phyloP scores from a whole-genome alignment of 2,888 invertebrate genomes.

The Anoplius nigerrimus region DNA sequence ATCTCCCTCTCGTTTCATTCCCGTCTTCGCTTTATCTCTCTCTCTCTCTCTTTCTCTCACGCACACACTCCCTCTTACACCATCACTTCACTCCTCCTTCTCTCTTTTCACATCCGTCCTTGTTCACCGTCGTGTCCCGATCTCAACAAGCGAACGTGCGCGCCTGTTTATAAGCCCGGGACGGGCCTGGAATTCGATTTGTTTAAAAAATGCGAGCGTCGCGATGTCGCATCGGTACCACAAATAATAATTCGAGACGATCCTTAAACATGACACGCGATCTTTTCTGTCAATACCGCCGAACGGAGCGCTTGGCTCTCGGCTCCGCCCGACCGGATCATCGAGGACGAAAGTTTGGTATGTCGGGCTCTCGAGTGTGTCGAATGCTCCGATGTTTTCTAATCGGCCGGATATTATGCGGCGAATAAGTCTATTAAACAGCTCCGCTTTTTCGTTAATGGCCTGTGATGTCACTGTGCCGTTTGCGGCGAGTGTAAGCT shows the following conservation, averaged over 20 bases:
- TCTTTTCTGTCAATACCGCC: slow-evolving; percentile 57
- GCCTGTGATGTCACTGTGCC: too few species aligned
- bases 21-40: slow-evolving; percentile 24
- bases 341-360: too few species aligned
- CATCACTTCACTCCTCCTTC: slow-evolving; percentile 8
- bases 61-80: not conserved
- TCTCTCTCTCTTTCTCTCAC: slow-evolving; percentile 4
- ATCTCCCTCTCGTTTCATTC: slow-evolving; percentile 30
- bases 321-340: not conserved
- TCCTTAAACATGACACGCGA: slow-evolving; percentile 52
- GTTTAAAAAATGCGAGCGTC: slow-evolving; percentile 64
- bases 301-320: not conserved
- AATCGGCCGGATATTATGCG: too few species aligned
- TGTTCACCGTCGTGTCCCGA: not conserved
- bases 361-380: too few species aligned
- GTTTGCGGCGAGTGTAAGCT: too few species aligned
- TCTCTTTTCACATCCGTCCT: not conserved
- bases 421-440: too few species aligned
- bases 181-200: slow-evolving; percentile 65
- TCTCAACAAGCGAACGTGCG: not conserved
- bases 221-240: slow-evolving; percentile 44
- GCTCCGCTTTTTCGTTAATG: too few species aligned
- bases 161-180: slow-evolving; percentile 61
- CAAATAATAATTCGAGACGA: slow-evolving; percentile 63
- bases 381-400: too few species aligned